A percentile compares a stretch with the other conserved stretches of the same genome.
Evolutionary conservation across 2,888 invertebrate species (phyloP).

Genomic region (Tanytarsus gracilentus): DNA sequence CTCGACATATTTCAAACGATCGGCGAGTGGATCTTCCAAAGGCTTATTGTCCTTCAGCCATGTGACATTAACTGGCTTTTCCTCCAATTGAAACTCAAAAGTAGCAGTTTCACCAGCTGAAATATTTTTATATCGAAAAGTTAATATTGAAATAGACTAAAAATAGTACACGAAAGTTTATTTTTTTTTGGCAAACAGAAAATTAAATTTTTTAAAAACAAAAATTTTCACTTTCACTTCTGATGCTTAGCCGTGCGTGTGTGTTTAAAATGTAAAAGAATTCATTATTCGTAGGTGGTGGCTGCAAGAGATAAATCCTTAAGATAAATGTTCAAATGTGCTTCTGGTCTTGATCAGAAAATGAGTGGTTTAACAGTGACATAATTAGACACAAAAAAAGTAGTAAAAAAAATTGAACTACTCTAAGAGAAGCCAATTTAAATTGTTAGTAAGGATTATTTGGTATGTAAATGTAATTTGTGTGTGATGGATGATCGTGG

Average conservation of each 20-base stretch:
- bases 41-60: slow-evolving; percentile 87
- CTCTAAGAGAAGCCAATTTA: not conserved
- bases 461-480: not conserved
- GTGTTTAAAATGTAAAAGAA: slow-evolving; percentile 28
- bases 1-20: slow-evolving; percentile 57
- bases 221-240: slow-evolving; percentile 17
- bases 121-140: slow-evolving; percentile 20
- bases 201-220: slow-evolving; percentile 20
- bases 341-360: not conserved
- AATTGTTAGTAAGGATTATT: not conserved
- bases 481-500: not conserved
- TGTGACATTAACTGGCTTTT: slow-evolving; percentile 55
- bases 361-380: not conserved
- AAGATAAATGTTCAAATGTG: not conserved
- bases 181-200: slow-evolving; percentile 22
- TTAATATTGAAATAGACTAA: not conserved
- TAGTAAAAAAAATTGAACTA: not conserved
- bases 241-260: no score
- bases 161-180: not conserved
- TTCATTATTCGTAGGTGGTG: slow-evolving; percentile 3
- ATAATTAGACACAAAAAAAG: not conserved
- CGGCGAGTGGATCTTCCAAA: slow-evolving; percentile 63
- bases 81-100: slow-evolving; percentile 67
- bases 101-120: slow-evolving; percentile 74
- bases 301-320: not conserved